Evolutionary conservation across 2,888 invertebrate species (phyloP).

Genomic region (Mesoligia furuncula): DNA sequence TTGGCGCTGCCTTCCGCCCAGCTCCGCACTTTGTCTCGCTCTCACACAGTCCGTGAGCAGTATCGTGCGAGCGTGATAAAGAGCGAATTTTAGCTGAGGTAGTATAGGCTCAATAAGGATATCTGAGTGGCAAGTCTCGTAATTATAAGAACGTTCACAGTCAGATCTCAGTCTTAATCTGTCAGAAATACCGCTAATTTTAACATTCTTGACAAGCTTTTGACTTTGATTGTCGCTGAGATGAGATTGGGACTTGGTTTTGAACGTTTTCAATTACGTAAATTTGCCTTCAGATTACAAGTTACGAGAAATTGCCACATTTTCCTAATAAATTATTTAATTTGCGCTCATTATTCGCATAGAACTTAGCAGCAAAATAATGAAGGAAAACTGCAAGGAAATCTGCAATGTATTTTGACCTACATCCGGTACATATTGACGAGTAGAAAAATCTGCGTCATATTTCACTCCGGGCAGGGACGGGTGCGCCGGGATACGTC

Average conservation of each 20-base stretch:
- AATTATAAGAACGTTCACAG: not conserved
- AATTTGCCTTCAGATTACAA: not conserved
- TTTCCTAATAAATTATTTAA: not conserved
- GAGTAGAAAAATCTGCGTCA: slow-evolving; percentile 27
- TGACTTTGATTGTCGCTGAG: not conserved
- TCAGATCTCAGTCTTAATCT: not conserved
- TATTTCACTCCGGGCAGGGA: slow-evolving; percentile 24
- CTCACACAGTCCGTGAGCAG: too few relatives aligned
- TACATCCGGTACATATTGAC: slow-evolving; percentile 7
- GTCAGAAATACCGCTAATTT: not conserved
- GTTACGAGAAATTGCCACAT: not conserved
- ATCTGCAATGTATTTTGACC: slow-evolving; percentile 4
- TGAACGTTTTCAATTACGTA: not conserved
- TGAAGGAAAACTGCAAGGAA: not conserved
- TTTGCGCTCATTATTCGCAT: not conserved
- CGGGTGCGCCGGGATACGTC: slow-evolving; percentile 26
- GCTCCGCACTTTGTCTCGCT: too few relatives aligned
- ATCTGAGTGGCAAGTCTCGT: not conserved
- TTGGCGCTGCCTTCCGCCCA: too few relatives aligned
- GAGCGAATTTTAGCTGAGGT: too few relatives aligned
- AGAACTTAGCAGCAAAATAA: not conserved
- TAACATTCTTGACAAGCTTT: not conserved
- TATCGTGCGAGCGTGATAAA: too few relatives aligned
- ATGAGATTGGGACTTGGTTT: not conserved
- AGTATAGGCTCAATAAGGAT: too few relatives aligned